A percentile compares a stretch with the other conserved stretches of the same genome.
Evolutionary conservation across 1,140 invertebrate genomes (phyloP).

Genomic region (Chironomus striatipennis): DNA sequence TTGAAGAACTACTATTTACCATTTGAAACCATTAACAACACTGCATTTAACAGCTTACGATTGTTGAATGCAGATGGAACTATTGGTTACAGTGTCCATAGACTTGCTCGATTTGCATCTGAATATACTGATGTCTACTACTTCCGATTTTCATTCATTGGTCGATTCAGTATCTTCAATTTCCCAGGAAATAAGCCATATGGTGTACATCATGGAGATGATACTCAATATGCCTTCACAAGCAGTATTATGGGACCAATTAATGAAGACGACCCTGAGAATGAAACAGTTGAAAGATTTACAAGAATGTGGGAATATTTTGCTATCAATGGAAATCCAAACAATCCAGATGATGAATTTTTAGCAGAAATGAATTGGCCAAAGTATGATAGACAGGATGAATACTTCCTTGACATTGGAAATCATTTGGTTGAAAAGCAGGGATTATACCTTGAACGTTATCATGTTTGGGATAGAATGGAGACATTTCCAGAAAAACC

Average conservation of each 20-base stretch:
- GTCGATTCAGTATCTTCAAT: slow-evolving; percentile 44
- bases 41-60: slow-evolving; percentile 24
- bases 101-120: slow-evolving; percentile 43
- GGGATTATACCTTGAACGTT: slow-evolving; percentile 45
- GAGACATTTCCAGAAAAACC: too few relatives aligned
- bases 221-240: slow-evolving; percentile 29
- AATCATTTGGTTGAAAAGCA: slow-evolving; percentile 40
- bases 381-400: slow-evolving; percentile 40
- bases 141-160: slow-evolving; percentile 48
- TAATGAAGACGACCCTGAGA: not conserved
- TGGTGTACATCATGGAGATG: not conserved
- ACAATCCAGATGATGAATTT: slow-evolving; percentile 33
- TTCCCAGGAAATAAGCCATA: slow-evolving; percentile 42
- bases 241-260: not conserved
- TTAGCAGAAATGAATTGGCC: slow-evolving; percentile 44
- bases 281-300: not conserved
- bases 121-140: slow-evolving; percentile 44
- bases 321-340: slow-evolving; percentile 26
- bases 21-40: not conserved
- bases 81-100: slow-evolving; percentile 43
- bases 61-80: slow-evolving; percentile 39
- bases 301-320: slow-evolving; percentile 16
- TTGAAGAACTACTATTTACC: not conserved
- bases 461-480: slow-evolving; percentile 45
- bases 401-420: slow-evolving; percentile 49